Evolutionary conservation across 2,888 invertebrate genomes (phyloP), one percentile per base, ranked within the genome.

Genomic region (Drosophila histrio): DNA sequence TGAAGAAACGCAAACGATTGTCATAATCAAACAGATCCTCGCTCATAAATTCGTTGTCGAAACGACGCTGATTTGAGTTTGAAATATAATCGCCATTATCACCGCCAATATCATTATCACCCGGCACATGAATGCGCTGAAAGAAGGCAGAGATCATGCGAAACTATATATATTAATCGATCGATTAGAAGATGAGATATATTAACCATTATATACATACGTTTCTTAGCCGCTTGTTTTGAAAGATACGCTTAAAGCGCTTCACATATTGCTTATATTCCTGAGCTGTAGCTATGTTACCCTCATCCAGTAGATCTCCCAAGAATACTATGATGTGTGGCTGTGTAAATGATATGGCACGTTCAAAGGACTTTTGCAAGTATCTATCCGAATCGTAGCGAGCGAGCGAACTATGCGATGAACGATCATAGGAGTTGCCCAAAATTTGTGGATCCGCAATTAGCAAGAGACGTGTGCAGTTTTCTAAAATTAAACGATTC

Each of bases 31-130:
- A 93, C 0, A 95, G 92, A 73, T 94, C 93, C 2, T 95, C 93
- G 81, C 96, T 95, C 28, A 94, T 93, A 90, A 97, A 97, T 72
- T 95, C 94, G 76, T 94, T 93, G 62, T 95, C 94, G 90, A 97
- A 98, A 83, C 96, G 94, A 13, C 93, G 91, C 5, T 96, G 90
- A 92, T 96, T 97, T n/a, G 94, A 91, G 43, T 92, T 91, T 19
- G 94, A 94, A 56, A 92, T 92, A 38, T 97, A 94, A 34, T 94
- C 93, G 83, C 96, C 95, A 66, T 94, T 95, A 92, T 99, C 99
- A 11, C 99, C 99, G 6, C 99, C 99, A 62, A 99, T 97, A 90
- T 99, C 99, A 92, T 99, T 99, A 91, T 99, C 99, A 4, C 99
- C 99, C 17, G 98, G 97, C 69, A 99, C 91, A 93, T 96, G 98